phyloP scores from a whole-genome alignment of 2,797 vertebrate genomes.

The Bradypodion ventrale region DNA sequence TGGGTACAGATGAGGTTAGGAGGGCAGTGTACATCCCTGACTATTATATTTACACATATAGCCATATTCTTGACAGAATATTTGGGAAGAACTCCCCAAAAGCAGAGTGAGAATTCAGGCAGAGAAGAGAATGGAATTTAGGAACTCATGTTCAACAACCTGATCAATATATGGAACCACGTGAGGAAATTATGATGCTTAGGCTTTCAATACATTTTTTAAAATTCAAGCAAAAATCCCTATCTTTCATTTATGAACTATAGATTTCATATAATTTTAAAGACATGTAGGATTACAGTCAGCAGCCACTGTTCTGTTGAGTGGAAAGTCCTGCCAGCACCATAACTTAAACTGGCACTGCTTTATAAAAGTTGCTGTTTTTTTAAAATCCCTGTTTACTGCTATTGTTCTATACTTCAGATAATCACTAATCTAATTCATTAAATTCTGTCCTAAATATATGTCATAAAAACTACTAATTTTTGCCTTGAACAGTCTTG shows the following conservation, averaged over 20 bases:
- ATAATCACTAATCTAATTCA: conserved; percentile 36
- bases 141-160: background rate
- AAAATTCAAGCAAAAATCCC: background rate
- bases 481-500: conserved; percentile 18
- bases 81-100: background rate
- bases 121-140: background rate
- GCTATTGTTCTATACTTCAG: background rate
- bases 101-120: background rate
- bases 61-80: background rate
- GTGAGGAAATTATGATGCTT: no score
- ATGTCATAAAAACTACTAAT: conserved; percentile 37
- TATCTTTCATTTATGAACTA: background rate
- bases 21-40: no score
- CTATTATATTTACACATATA: no score
- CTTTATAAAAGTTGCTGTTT: background rate
- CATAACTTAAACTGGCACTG: no score
- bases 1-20: no score
- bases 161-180: no score
- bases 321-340: no score
- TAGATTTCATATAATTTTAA: background rate
- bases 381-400: conserved; percentile 4
- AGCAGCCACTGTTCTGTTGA: background rate
- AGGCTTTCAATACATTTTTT: no score
- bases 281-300: background rate
- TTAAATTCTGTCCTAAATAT: conserved; percentile 31